Percentiles rank a stretch among this genome's conserved stretches.
Conservation (phyloP, 2,888 invertebrate species). For the Tigriopus californicus region DNA sequence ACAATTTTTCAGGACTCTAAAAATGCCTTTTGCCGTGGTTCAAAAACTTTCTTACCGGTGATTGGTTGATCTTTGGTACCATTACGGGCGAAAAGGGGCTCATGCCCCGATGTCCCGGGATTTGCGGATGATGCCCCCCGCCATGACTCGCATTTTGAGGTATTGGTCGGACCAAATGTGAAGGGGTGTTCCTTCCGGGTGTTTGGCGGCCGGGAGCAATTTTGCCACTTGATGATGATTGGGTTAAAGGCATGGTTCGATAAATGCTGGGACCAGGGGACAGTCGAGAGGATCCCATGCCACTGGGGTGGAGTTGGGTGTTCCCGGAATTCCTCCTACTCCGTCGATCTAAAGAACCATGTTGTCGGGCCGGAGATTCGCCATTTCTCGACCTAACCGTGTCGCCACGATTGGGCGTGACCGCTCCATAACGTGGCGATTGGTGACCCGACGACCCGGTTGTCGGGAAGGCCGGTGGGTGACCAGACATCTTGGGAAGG, state of each 20-base stretch:
- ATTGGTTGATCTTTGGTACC: background rate
- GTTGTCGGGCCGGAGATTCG: no score
- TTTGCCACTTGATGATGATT: background rate
- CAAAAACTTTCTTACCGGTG: background rate
- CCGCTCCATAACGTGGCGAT: no score
- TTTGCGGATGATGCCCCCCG: no score
- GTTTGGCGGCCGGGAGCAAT: background rate
- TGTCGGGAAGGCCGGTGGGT: no score
- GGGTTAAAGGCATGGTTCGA: background rate
- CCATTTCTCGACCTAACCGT: no score
- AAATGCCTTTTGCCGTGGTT: background rate
- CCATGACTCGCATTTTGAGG: background rate
- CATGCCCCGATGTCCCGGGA: background rate
- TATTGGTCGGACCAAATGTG: background rate
- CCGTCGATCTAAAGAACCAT: no score
- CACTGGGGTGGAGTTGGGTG: no score
- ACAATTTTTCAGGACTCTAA: background rate
- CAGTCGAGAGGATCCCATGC: no score
- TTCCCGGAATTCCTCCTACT: no score
- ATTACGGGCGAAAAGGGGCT: background rate
- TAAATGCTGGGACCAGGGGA: constrained; percentile 1
- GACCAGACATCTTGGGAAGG: no score
- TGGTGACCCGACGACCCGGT: no score
- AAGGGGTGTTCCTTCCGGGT: background rate
- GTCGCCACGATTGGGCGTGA: no score